Evolutionary conservation across 1,140 invertebrate species (phyloP).

Genomic region (Carposina sasakii): DNA sequence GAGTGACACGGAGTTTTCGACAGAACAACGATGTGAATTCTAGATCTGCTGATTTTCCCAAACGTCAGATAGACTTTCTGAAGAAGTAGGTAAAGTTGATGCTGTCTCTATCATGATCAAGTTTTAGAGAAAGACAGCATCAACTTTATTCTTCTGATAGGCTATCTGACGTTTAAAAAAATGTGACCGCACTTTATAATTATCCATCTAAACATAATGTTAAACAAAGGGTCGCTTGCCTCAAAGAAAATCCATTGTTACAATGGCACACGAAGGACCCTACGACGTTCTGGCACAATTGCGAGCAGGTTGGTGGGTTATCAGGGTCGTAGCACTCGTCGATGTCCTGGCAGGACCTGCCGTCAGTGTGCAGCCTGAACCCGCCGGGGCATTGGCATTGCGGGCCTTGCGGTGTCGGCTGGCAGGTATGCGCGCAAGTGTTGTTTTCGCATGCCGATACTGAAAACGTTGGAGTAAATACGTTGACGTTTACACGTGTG

Average conservation of each 20-base stretch:
- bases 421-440: constrained; percentile 76
- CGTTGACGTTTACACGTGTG: too few species aligned
- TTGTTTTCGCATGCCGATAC: constrained; percentile 76
- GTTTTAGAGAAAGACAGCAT: background rate
- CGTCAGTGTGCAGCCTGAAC: constrained; percentile 69
- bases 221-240: constrained; percentile 34
- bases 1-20: too few species aligned
- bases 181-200: too few species aligned
- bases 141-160: background rate
- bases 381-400: constrained; percentile 80
- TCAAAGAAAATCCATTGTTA: constrained; percentile 80
- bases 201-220: too few species aligned
- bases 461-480: constrained; percentile 29
- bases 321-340: too few species aligned
- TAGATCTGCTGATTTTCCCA: too few species aligned
- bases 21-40: too few species aligned
- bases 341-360: constrained; percentile 75
- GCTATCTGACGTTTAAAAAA: too few species aligned
- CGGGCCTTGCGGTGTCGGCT: constrained; percentile 79
- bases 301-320: constrained; percentile 74
- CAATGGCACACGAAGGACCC: constrained; percentile 86
- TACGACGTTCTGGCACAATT: constrained; percentile 78
- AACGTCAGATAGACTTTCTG: too few species aligned
- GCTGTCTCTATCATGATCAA: too few species aligned
- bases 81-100: too few species aligned